Base-by-base conservation (phyloP, 1,140 invertebrate species). In the Trichomalopsis sarcophagae region DNA sequence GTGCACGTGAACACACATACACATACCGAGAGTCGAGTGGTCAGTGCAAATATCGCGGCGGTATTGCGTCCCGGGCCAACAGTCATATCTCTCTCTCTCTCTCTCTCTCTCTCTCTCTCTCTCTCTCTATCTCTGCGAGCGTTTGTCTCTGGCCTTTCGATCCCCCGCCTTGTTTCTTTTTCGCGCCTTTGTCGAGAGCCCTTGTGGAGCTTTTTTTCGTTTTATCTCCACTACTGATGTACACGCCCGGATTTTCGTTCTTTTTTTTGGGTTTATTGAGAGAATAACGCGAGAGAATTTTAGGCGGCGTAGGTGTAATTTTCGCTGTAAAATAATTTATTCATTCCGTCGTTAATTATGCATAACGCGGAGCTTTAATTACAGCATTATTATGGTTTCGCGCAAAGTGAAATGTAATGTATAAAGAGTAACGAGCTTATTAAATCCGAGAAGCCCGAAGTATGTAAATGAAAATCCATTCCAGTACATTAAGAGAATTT, bases 31-130 rank as follows among this genome's bases (percentile, higher is more conserved):
- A 76, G 44, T 55, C n/a, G 44, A 77, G 44, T 50, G 44, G n/a
- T 47, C 44, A 47, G 75, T 50, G 75, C 75, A 77, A 77, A 77
- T 77, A 77, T 50, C 44, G 69, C 11, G n/a, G 44, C 44, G 75
- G 23, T 77, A 77, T 77, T 77, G 40, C 75, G 6, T 30, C 44
- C n/a, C 36, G 30, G 73, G 21, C 14, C 30, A 75, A n/a, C 7
- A 75, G 13, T 36, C 73, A 75, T 77, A n/a, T 30, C 73, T 17
- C 14, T 44, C 73, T 75, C 73, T 44, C 33, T 36, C 71, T 30
- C 27, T 33, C 73, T 62, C 27, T 27, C 27, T 44, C 73, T 75
- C 73, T 44, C 33, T 36, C 71, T 30, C 27, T 77, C 44, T 30
- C 73, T 17, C 14, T 44, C 73, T 75, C 73, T 44, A 14, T 36